Base-by-base conservation (phyloP, 2,113 vertebrate genomes). In the Petromus typicus region DNA sequence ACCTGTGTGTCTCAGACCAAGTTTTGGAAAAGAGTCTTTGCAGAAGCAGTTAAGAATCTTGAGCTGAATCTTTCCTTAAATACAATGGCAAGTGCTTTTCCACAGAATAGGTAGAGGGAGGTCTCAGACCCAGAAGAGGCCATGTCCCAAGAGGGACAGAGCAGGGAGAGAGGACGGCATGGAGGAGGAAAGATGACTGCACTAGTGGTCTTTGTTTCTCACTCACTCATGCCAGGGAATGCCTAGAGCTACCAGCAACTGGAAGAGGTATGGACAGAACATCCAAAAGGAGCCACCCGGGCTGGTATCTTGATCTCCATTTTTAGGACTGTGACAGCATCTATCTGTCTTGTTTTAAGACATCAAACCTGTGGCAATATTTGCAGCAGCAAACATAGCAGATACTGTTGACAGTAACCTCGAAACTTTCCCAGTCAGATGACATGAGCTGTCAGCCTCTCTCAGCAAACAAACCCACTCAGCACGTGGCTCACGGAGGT, bases 1-100 rank as follows among this genome's bases (percentile, higher is more conserved):
- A n/a, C n/a, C 7, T 0, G 0, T 6, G 48, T 76, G 30, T 76
- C 13, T 76, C 73, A 48, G 48, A 22, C 3, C 3, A 7, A 16
- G 0, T 27, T 45, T 66, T n/a, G 63, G n/a, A 13, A 87, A 69
- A 73, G 57, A 22, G 32, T 54, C 57, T 56, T 86, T 76, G n/a
- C 27, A 83, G 66, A 30, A 12, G 1, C 18, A 25, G 61, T 12
- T 1, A 45, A 51, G 45, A 27, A 23, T 66, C 75, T 45, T 12
- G 30, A 54, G 51, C n/a, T n/a, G 32, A 83, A 48, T 14, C 57
- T 18, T 20, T 5, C 18, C 23, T 45, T 32, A 32, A n/a, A 2
- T n/a, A 73, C 54, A 20, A 23, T 2, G n/a, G 7, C 20, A 34
- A 67, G 40, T 16, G 3, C 43, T 57, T 54, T 45, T n/a, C 27